A percentile compares a stretch with the other conserved stretches of the same genome.
Conservation (phyloP, 2,888 invertebrate genomes). For the Drosophila heteroneura region DNA sequence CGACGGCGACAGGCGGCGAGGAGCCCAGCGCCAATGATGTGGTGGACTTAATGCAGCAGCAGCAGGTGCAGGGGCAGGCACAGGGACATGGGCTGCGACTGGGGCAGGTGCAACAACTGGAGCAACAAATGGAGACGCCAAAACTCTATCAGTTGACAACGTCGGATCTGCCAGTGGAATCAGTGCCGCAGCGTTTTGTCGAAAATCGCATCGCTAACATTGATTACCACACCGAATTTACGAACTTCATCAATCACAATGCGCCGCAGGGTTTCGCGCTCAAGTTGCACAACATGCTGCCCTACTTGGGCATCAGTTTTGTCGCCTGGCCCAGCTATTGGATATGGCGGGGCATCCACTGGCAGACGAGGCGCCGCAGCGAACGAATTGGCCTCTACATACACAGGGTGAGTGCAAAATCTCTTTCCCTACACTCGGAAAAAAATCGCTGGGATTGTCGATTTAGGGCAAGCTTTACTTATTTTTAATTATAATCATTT, state of each 20-base stretch:
- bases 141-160: slow-evolving; percentile 11
- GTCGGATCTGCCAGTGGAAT: slow-evolving; percentile 16
- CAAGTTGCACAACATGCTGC: slow-evolving; percentile 59
- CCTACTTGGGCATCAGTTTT: slow-evolving; percentile 64
- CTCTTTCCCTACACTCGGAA: background rate
- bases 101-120: background rate
- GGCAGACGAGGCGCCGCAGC: slow-evolving; percentile 55
- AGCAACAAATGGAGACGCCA: background rate
- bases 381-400: slow-evolving; percentile 64
- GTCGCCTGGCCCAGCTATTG: slow-evolving; percentile 75
- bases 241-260: slow-evolving; percentile 63
- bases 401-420: slow-evolving; percentile 50
- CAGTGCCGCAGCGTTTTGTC: background rate
- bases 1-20: slow-evolving; percentile 1
- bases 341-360: slow-evolving; percentile 67
- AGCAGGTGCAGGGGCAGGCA: background rate
- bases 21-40: slow-evolving; percentile 24
- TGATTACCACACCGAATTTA: slow-evolving; percentile 58
- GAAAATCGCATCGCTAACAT: slow-evolving; percentile 13
- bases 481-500: too few species aligned
- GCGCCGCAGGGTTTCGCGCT: slow-evolving; percentile 60
- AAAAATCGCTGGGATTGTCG: background rate
- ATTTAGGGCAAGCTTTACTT: too few species aligned
- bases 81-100: background rate
- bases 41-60: slow-evolving; percentile 42